Conservation (phyloP, 2,113 vertebrate genomes). For the Scopus umbretta region DNA sequence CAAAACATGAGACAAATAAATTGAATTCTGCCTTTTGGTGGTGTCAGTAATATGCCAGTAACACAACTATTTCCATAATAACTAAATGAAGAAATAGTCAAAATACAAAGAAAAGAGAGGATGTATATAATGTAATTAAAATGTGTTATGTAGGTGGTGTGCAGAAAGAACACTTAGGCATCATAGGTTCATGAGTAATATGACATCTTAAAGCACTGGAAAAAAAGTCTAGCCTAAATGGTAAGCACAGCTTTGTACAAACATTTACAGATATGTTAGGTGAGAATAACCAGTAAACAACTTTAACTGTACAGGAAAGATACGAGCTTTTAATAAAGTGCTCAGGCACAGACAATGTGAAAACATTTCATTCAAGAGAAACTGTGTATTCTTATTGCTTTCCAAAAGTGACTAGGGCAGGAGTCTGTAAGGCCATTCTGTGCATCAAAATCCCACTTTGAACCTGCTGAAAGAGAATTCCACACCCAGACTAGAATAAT, state of each 20-base stretch:
- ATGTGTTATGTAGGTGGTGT: not conserved
- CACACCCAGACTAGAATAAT: not conserved
- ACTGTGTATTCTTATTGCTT: not conserved
- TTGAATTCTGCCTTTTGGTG: not conserved
- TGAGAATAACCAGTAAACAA: not conserved
- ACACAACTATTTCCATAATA: not conserved
- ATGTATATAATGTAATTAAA: not conserved
- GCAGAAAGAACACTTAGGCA: not conserved
- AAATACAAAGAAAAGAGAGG: not conserved
- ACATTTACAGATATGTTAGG: not conserved
- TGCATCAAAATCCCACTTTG: not conserved
- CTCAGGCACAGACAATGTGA: not conserved
- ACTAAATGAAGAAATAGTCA: not conserved
- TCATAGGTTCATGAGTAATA: not conserved
- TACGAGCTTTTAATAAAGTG: not conserved
- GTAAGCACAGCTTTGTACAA: not conserved
- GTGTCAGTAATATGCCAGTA: not conserved
- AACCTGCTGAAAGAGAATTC: not conserved
- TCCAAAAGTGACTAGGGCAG: not conserved
- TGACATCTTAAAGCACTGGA: not conserved
- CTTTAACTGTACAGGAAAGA: not conserved
- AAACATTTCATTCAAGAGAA: not conserved
- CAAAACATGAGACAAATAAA: not conserved
- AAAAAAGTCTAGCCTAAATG: not conserved
- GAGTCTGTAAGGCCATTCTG: not conserved